Evolutionary conservation across 2,113 vertebrate genomes (phyloP).

Genomic region (Psittacara wagleri): DNA sequence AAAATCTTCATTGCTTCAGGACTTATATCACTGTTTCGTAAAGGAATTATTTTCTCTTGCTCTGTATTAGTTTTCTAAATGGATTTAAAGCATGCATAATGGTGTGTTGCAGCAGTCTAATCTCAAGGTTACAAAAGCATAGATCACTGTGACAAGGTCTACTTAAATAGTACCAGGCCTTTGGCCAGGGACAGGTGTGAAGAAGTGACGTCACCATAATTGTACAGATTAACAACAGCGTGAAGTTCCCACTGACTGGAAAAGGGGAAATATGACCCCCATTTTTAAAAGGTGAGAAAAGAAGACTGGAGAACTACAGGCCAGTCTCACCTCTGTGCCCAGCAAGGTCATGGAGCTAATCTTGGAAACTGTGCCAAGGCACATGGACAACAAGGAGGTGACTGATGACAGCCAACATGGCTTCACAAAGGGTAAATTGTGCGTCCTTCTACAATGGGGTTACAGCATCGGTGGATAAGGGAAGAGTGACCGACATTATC

Average conservation of each 20-base stretch:
- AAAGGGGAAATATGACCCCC: neutral
- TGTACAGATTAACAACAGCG: neutral
- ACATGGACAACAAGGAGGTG: neutral
- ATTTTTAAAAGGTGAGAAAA: neutral
- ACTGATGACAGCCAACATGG: neutral
- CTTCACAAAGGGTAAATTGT: neutral
- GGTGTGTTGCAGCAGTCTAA: neutral
- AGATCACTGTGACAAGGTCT: neutral
- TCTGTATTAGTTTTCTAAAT: neutral
- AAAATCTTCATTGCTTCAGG: neutral
- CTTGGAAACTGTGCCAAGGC: neutral
- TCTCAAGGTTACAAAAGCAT: slow-evolving; percentile 3
- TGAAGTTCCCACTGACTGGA: neutral
- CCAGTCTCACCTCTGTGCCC: neutral
- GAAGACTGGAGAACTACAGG: neutral
- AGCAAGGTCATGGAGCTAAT: neutral
- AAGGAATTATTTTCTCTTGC: neutral
- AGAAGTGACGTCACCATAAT: neutral
- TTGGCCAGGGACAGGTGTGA: neutral
- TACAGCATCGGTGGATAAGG: neutral
- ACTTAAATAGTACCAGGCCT: neutral
- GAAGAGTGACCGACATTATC: neutral
- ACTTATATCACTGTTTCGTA: neutral
- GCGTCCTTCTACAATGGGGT: neutral
- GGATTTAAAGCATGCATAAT: neutral